Evolutionary conservation across 2,113 vertebrate species (phyloP).

Genomic region (Mandrillus leucophaeus): DNA sequence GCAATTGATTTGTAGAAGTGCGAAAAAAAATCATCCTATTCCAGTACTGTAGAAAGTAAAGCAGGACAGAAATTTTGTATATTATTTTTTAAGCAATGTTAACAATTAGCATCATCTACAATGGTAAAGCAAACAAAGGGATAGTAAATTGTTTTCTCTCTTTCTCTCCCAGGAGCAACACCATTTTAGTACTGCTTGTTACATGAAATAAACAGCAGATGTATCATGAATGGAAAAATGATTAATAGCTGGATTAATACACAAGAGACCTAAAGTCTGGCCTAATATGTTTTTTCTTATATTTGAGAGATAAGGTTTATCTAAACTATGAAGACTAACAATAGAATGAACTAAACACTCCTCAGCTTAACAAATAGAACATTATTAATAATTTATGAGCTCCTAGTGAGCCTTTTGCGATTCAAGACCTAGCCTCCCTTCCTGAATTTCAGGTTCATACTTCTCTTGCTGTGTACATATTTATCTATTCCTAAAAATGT

Average conservation of each 20-base stretch:
- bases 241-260: neutral
- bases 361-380: neutral
- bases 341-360: neutral
- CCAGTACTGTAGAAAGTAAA: neutral
- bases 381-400: neutral
- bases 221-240: neutral
- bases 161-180: neutral
- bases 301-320: slow-evolving; percentile 40
- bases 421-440: neutral
- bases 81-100: slow-evolving; percentile 10
- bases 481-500: neutral
- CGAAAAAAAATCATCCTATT: neutral
- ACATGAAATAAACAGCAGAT: neutral
- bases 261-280: neutral
- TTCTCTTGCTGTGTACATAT: neutral
- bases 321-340: slow-evolving; percentile 10
- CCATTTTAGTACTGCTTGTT: neutral
- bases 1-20: slow-evolving; percentile 31
- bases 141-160: neutral
- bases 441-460: neutral
- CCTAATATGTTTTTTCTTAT: neutral
- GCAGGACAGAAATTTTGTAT: neutral
- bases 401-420: neutral
- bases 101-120: slow-evolving; percentile 34
- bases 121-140: slow-evolving; percentile 17